phyloP scores from a whole-genome alignment of 1,140 invertebrate genomes.

The Ruditapes philippinarum region DNA sequence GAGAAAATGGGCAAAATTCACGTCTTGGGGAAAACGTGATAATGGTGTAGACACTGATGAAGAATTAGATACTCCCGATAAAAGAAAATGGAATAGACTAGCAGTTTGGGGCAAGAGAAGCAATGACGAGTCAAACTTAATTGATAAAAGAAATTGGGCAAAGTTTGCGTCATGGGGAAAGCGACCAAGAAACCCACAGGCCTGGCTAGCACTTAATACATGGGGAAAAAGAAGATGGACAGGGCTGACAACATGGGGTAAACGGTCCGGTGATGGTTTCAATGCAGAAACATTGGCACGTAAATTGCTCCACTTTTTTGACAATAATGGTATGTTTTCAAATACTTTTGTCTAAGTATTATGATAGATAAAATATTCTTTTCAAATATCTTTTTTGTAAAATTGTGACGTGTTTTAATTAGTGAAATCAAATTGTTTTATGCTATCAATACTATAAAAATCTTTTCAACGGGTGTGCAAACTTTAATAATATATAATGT shows the following conservation, averaged over 20 bases:
- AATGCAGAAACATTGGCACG: background rate
- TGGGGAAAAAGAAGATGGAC: conserved; percentile 54
- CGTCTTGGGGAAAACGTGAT: conserved; percentile 60
- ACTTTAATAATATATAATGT: too few relatives aligned
- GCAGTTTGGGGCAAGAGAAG: conserved; percentile 44
- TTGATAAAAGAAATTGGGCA: conserved; percentile 57
- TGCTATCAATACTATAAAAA: too few relatives aligned
- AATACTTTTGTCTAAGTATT: too few relatives aligned
- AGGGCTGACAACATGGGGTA: conserved; percentile 61
- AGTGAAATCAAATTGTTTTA: too few relatives aligned
- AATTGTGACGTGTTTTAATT: too few relatives aligned
- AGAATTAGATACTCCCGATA: background rate
- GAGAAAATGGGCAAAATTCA: conserved; percentile 59
- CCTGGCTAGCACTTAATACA: conserved; percentile 25
- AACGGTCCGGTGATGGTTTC: conserved; percentile 10
- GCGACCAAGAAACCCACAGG: background rate
- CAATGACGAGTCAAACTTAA: background rate
- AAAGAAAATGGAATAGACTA: conserved; percentile 49
- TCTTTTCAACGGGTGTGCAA: too few relatives aligned
- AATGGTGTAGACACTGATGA: background rate
- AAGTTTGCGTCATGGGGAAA: conserved; percentile 63
- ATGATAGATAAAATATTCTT: too few relatives aligned
- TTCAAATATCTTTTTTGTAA: too few relatives aligned
- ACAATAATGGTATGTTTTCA: conserved; percentile 48
- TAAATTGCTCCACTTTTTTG: conserved; percentile 32